Evolutionary conservation across 2,797 vertebrate genomes (phyloP), one percentile per base, ranked within the genome.

Genomic region (Nothura maculosa): DNA sequence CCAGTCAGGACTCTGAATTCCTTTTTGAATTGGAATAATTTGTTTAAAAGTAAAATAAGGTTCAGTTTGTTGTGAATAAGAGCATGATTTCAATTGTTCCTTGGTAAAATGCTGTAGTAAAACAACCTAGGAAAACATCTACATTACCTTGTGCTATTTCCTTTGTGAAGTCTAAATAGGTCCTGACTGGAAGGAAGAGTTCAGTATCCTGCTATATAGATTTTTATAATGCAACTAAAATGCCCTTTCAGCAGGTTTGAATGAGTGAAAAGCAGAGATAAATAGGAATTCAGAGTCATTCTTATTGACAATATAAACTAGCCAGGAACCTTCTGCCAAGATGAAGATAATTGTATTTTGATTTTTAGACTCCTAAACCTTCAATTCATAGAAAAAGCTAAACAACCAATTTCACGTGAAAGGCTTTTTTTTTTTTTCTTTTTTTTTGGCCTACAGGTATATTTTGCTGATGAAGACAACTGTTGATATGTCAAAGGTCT

Each of bases 401-500:
- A 95, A 62, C 88, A 94, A 77, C 18, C 19, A 30, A 30, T 66
- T 93, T 92, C 15, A 67, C 47, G 90, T 92, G 64, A 86, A 76
- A 72, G 81, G 73, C 43, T 92, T 60, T 92, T 64, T 87, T 96
- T 94, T 82, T 92, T 64, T 87, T 96, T 94, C 81, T 91, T 52
- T 55, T 50, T 50, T 50, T 50, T 50, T 50, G 12, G 36, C 82
- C 57, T 90, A 70, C 90, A 93, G 81, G 74, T 94, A 54, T 94
- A 52, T 95, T 97, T 82, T 92, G 83, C 78, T 92, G 64, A 74
- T 83, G 75, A 30, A 86, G 80, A 50, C 60, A 90, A 93, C 80
- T 92, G 87, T 85, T 96, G 85, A 76, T 95, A 93, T 1, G 28
- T 92, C 73, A 94, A 83, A 96, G n/a, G 89, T 88, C 78, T 77